These are phyloP conservation scores for Ginglymostoma cirratum DNA, from an alignment of 2,113 vertebrate species.

Conservation along the genomic window DNA sequence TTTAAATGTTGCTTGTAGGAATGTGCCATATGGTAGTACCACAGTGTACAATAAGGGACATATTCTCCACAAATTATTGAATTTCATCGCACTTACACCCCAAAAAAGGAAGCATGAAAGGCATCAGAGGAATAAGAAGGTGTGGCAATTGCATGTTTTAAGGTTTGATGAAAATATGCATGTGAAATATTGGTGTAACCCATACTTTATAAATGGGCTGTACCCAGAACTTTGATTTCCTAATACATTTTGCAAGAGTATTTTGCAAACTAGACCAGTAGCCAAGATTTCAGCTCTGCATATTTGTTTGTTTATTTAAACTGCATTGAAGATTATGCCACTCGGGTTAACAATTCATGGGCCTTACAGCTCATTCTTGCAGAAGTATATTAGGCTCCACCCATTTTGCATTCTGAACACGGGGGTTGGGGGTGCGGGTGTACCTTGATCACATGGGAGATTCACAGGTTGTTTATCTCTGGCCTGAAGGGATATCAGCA, in stretches of 20 bases:
- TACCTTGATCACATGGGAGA: not conserved
- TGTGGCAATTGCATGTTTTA: not conserved
- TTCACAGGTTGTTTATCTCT: not conserved
- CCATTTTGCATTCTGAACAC: not conserved
- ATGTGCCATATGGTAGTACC: not conserved
- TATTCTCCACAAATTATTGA: not conserved
- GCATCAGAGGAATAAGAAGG: not conserved
- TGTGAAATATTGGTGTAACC: not conserved
- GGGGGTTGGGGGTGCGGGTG: no score
- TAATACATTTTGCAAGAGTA: not conserved
- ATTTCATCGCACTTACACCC: not conserved
- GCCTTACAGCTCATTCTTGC: not conserved
- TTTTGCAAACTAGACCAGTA: not conserved
- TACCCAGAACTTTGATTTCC: not conserved
- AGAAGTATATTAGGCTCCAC: not conserved
- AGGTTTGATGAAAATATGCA: not conserved
- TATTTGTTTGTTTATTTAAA: not conserved
- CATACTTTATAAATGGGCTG: not conserved
- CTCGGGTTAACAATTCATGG: not conserved
- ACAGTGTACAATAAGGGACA: not conserved
- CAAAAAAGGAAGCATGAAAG: not conserved
- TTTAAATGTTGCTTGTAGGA: not conserved
- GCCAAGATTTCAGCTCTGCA: not conserved
- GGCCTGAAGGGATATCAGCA: not conserved
- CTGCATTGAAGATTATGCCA: not conserved